These are phyloP conservation scores for Tetrax tetrax DNA, from an alignment of 2,113 vertebrate species.

Conservation along the genomic window DNA sequence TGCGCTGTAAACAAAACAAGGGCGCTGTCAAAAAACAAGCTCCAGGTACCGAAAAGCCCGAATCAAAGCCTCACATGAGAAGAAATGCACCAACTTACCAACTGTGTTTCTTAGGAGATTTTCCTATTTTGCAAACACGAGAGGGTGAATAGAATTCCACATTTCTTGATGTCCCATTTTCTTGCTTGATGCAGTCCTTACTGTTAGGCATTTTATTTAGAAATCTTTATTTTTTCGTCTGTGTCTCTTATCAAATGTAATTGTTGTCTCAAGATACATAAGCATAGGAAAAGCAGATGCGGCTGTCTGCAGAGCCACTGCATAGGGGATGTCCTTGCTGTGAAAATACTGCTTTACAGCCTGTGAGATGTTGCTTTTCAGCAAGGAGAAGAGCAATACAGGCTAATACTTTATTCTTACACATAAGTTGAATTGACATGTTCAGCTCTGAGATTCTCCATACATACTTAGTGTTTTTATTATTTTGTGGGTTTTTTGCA, in stretches of 20 bases:
- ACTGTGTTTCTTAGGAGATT: slow-evolving; percentile 34
- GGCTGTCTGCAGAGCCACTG: not conserved
- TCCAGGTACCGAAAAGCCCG: slow-evolving; percentile 57
- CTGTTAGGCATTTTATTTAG: not conserved
- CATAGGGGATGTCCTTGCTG: not conserved
- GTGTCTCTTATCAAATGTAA: not conserved
- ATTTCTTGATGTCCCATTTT: slow-evolving; percentile 8
- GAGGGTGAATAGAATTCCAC: not conserved
- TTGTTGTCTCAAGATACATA: not conserved
- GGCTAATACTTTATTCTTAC: not conserved
- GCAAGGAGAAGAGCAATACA: not conserved
- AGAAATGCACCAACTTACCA: not conserved
- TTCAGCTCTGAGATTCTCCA: not conserved
- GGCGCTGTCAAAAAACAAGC: slow-evolving; percentile 83
- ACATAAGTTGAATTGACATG: not conserved
- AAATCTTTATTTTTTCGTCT: not conserved
- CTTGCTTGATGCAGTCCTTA: not conserved
- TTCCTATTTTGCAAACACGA: slow-evolving; percentile 40
- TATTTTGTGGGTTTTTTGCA: not conserved
- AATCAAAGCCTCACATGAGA: not conserved
- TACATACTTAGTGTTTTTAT: not conserved
- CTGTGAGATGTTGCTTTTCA: not conserved
- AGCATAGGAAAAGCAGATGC: not conserved
- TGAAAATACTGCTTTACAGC: not conserved
- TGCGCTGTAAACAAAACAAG: slow-evolving; percentile 91